Percentiles rank a stretch among this genome's conserved stretches.
Evolutionary conservation across 2,888 invertebrate species (phyloP).

Genomic region (Volucella bombylans): DNA sequence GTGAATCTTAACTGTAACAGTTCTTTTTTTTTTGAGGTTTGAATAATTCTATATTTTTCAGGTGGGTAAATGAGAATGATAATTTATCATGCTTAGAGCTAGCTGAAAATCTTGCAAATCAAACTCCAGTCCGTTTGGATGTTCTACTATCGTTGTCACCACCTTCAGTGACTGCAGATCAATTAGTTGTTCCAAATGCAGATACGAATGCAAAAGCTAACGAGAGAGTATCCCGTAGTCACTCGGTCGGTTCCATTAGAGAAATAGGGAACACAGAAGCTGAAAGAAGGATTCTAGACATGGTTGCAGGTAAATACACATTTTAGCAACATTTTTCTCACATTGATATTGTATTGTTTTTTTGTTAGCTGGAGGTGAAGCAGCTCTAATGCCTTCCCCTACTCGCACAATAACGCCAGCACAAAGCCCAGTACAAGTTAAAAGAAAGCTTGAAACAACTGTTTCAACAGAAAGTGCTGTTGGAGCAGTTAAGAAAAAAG

Average conservation of each 20-base stretch:
- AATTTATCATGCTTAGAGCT: conserved; percentile 91
- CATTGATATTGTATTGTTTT: background rate
- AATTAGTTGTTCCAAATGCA: conserved; percentile 87
- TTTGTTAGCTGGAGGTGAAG: conserved; percentile 82
- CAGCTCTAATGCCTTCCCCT: conserved; percentile 85
- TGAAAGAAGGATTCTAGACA: conserved; percentile 89
- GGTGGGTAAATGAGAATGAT: conserved; percentile 95
- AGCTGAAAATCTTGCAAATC: conserved; percentile 93
- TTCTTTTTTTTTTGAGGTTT: background rate
- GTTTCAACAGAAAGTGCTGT: conserved; percentile 87
- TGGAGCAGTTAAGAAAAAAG: conserved; percentile 86
- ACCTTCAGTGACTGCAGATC: conserved; percentile 89
- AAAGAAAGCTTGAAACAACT: conserved; percentile 90
- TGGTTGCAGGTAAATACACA: conserved; percentile 84
- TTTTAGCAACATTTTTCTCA: background rate
- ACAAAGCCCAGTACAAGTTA: conserved; percentile 84
- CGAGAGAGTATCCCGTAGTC: conserved; percentile 85
- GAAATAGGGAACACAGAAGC: conserved; percentile 88
- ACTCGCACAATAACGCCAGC: conserved; percentile 84
- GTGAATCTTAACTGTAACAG: conserved; percentile 74
- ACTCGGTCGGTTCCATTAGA: conserved; percentile 89
- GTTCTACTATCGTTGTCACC: conserved; percentile 92
- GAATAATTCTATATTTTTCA: conserved; percentile 71
- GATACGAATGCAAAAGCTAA: conserved; percentile 82
- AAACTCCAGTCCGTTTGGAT: conserved; percentile 94